Conservation (phyloP, 2,888 invertebrate genomes). For the Agelastica alni region DNA sequence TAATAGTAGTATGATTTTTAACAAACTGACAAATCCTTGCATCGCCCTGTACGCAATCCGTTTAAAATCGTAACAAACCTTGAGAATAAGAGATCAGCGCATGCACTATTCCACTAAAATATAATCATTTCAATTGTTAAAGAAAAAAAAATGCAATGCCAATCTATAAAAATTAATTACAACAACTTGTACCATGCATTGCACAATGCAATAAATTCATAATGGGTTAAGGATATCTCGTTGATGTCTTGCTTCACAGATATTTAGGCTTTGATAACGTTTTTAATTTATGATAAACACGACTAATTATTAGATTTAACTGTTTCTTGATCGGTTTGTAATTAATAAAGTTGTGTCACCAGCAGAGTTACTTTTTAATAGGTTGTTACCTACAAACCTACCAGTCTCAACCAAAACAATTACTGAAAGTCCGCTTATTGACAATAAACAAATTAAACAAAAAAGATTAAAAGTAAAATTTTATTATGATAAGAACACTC, state of each 20-base stretch:
- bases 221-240: conserved; percentile 11
- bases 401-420: not conserved
- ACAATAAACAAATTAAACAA: not conserved
- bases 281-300: not conserved
- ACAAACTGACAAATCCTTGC: no score
- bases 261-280: not conserved
- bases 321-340: not conserved
- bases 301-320: not conserved
- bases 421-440: not conserved
- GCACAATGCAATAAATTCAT: conserved; percentile 16
- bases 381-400: not conserved
- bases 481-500: not conserved
- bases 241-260: conserved; percentile 14
- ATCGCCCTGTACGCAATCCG: not conserved
- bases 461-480: not conserved
- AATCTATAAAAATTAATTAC: conserved; percentile 26
- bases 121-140: conserved; percentile 22
- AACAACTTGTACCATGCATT: conserved; percentile 11
- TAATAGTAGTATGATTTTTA: no score
- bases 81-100: conserved; percentile 5
- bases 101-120: conserved; percentile 15
- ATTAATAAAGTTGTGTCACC: not conserved
- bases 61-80: conserved; percentile 10
- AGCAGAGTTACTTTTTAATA: not conserved
- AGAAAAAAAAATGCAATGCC: conserved; percentile 22